phyloP scores from a whole-genome alignment of 2,797 vertebrate genomes.

The Channallabes apus region DNA sequence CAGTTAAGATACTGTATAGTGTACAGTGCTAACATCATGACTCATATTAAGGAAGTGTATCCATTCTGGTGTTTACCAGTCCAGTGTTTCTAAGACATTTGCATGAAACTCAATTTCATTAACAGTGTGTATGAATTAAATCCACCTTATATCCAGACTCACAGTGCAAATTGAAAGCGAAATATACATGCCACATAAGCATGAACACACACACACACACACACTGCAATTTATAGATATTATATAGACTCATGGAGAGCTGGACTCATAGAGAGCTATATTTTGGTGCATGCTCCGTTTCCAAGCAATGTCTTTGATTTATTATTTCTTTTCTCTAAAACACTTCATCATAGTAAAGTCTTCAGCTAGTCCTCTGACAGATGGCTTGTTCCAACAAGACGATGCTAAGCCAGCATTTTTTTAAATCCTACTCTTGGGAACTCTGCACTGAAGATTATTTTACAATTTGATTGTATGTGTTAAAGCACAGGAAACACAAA shows the following conservation, averaged over 20 bases:
- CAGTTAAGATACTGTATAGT: not conserved
- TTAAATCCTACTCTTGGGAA: not conserved
- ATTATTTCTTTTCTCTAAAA: conserved; percentile 3
- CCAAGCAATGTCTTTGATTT: conserved; percentile 17
- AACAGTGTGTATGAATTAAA: not conserved
- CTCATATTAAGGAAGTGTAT: not conserved
- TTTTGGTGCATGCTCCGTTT: conserved; percentile 20
- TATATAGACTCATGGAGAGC: not conserved
- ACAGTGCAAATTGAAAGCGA: not conserved
- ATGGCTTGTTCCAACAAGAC: not conserved
- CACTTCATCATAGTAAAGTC: not conserved
- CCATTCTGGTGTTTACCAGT: not conserved
- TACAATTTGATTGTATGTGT: not conserved
- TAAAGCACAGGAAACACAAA: not conserved
- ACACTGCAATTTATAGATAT: not conserved
- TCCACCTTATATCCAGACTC: not conserved
- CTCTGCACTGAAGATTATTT: not conserved
- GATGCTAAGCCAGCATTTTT: not conserved
- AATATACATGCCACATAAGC: not conserved
- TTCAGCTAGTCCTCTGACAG: not conserved
- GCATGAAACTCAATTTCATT: too few species aligned
- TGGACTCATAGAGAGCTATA: not conserved
- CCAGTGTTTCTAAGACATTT: too few species aligned
- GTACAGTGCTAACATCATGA: not conserved
- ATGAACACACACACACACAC: not conserved